These are phyloP conservation scores for Temnothorax nylanderi DNA, from an alignment of 1,140 invertebrate genomes.

Conservation along the genomic window DNA sequence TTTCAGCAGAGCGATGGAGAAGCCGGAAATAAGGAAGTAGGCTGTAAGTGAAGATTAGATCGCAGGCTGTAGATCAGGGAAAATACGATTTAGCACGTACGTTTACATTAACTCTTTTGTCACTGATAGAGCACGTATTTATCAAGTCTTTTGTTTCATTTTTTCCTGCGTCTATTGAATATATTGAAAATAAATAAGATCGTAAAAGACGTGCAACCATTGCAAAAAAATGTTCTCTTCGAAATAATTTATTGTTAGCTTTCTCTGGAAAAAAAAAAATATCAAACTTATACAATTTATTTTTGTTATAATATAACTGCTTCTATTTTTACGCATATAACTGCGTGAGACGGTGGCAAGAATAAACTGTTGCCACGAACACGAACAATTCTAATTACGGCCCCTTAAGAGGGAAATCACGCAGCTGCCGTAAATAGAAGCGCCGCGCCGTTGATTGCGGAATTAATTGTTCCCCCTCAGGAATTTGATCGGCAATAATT, in stretches of 20 bases:
- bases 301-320: not conserved
- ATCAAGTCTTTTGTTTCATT: not conserved
- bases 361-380: not conserved
- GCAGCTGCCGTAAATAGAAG: conserved; percentile 15
- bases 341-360: not conserved
- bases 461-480: conserved; percentile 39
- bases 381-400: conserved; percentile 39
- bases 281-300: not conserved
- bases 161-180: not conserved
- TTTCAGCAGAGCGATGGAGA: not conserved
- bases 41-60: conserved; percentile 1
- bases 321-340: not conserved
- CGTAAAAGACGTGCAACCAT: not conserved
- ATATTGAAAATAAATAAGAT: not conserved
- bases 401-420: not conserved
- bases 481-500: conserved; percentile 53
- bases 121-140: not conserved
- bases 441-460: not conserved
- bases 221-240: not conserved
- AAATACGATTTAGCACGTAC: conserved; percentile 3
- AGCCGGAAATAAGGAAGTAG: not conserved
- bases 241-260: not conserved
- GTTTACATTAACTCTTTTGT: not conserved
- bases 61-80: not conserved
- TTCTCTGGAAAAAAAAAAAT: not conserved